Evolutionary conservation across 1,140 invertebrate genomes (phyloP).

Genomic region (Solenopsis invicta): DNA sequence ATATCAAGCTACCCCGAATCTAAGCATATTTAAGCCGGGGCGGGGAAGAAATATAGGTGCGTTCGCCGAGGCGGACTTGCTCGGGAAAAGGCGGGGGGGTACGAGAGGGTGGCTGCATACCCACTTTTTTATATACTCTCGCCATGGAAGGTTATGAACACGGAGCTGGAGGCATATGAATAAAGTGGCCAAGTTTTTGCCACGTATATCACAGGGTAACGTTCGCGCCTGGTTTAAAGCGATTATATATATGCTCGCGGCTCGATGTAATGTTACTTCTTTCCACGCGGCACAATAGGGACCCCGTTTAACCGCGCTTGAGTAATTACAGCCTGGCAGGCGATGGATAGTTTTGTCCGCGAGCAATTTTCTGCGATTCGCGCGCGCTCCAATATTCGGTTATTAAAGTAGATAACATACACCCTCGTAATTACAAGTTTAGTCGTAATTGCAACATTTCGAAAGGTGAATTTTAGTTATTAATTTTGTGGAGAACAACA

Average conservation of each 20-base stretch:
- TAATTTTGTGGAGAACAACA: background rate
- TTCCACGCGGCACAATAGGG: conserved; percentile 49
- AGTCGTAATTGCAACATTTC: conserved; percentile 24
- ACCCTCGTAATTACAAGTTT: conserved; percentile 46
- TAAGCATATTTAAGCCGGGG: conserved; percentile 78
- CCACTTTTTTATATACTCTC: conserved; percentile 77
- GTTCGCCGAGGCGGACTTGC: conserved; percentile 51
- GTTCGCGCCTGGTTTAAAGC: conserved; percentile 77
- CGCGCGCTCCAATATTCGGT: conserved; percentile 36
- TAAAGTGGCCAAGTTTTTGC: conserved; percentile 81
- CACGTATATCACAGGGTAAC: conserved; percentile 78
- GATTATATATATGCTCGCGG: conserved; percentile 60
- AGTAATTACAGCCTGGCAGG: conserved; percentile 72
- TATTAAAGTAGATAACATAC: conserved; percentile 50
- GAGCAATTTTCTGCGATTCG: conserved; percentile 49
- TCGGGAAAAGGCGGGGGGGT: conserved; percentile 36
- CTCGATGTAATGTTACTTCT: conserved; percentile 70
- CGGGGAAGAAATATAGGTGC: conserved; percentile 73
- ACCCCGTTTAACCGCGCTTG: conserved; percentile 70
- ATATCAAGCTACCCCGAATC: conserved; percentile 76
- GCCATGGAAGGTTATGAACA: conserved; percentile 78
- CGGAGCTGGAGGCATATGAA: conserved; percentile 77
- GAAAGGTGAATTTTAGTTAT: conserved; percentile 33
- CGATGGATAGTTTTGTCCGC: conserved; percentile 70
- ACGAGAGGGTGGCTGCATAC: conserved; percentile 64